These are phyloP conservation scores for Cervus canadensis DNA, from an alignment of 2,113 vertebrate species.

Conservation along the genomic window DNA sequence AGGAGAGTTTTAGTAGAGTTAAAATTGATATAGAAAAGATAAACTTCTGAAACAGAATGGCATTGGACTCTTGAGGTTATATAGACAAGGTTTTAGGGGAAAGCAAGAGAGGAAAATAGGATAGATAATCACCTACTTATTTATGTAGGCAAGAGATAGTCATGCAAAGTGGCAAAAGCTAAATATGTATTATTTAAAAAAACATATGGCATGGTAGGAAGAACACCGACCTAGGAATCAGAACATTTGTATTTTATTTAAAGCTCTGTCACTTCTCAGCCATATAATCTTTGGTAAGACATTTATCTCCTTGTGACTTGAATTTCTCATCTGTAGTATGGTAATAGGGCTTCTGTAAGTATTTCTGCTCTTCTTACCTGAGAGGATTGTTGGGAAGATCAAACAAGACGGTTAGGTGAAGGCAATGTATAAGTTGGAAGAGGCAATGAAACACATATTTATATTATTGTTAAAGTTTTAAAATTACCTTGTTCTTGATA, in stretches of 20 bases:
- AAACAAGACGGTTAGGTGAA: not conserved
- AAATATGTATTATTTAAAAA: not conserved
- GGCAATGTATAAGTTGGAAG: not conserved
- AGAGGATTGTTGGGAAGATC: not conserved
- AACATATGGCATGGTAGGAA: not conserved
- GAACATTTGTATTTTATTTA: conserved; percentile 13
- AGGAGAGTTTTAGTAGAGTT: not conserved
- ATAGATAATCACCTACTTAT: not conserved
- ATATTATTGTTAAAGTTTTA: not conserved
- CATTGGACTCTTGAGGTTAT: not conserved
- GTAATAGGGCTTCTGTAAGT: not conserved
- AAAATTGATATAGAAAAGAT: not conserved
- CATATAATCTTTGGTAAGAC: not conserved
- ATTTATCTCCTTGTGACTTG: conserved; percentile 16
- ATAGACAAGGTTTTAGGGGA: conserved; percentile 13
- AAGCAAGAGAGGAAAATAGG: not conserved
- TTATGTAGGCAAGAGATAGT: not conserved
- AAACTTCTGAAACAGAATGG: not conserved
- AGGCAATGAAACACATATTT: not conserved
- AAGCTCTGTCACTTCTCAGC: not conserved
- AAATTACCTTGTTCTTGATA: not conserved
- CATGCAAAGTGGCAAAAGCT: not conserved
- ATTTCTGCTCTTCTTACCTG: conserved; percentile 1
- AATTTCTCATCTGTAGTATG: not conserved
- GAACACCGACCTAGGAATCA: not conserved